A percentile compares a stretch with the other conserved stretches of the same genome.
Conservation (phyloP, 2,888 invertebrate genomes). For the Chaetogeoica ovagalla region DNA sequence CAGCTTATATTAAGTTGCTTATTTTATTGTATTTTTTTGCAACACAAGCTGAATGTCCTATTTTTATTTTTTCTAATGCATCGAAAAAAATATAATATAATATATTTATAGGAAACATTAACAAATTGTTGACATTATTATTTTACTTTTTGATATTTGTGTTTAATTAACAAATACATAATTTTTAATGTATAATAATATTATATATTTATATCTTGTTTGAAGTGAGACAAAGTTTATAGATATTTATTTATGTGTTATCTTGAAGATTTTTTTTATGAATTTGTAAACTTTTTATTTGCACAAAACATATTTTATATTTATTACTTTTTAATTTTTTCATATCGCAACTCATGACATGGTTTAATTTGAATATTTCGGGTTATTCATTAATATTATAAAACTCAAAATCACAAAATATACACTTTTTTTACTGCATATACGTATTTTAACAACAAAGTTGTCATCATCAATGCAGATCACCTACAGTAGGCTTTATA, state of each 20-base stretch:
- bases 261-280: not conserved
- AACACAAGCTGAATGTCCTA: not conserved
- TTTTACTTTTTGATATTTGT: constrained; percentile 23
- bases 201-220: not conserved
- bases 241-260: constrained; percentile 17
- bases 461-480: no score
- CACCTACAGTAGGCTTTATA: no score
- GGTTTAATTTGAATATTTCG: not conserved
- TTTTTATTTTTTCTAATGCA: not conserved
- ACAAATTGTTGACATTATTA: constrained; percentile 25
- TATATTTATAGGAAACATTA: not conserved
- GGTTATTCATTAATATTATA: no score
- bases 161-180: not conserved
- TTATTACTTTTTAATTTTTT: not conserved
- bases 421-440: no score
- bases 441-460: no score
- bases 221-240: not conserved
- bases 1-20: constrained; percentile 15
- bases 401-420: no score
- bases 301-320: not conserved
- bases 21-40: not conserved
- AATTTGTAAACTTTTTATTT: constrained; percentile 1
- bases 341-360: no score
- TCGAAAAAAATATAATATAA: not conserved
- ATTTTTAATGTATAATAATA: not conserved